These are phyloP conservation scores for Sycophila texana DNA, from an alignment of 2,888 invertebrate species.

Conservation along the genomic window DNA sequence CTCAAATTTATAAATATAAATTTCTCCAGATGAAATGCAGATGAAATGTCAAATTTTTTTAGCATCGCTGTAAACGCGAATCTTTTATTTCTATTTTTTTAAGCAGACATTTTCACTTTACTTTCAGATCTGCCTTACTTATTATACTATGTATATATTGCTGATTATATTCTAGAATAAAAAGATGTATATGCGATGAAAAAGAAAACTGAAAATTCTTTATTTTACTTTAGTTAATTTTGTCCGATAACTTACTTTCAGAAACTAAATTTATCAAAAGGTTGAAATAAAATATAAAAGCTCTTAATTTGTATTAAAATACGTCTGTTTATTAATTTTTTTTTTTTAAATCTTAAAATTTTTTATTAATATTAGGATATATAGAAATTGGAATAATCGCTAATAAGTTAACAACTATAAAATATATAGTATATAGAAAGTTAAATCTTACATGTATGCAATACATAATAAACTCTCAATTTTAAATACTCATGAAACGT, in stretches of 20 bases:
- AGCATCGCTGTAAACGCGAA: slow-evolving; percentile 14
- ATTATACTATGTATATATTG: slow-evolving; percentile 66
- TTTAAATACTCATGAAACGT: no score
- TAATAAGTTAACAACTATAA: no score
- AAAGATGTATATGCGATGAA: slow-evolving; percentile 56
- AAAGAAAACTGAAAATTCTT: neutral
- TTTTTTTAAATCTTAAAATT: slow-evolving; percentile 15
- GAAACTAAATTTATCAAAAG: neutral
- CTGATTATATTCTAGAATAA: slow-evolving; percentile 63
- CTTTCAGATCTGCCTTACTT: slow-evolving; percentile 60
- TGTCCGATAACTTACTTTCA: neutral
- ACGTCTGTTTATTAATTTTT: slow-evolving; percentile 28
- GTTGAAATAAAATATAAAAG: no score
- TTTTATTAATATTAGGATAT: neutral
- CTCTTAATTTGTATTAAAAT: slow-evolving; percentile 15
- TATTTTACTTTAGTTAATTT: neutral
- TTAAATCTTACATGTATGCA: no score
- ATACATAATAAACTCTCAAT: no score
- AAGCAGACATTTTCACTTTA: slow-evolving; percentile 60
- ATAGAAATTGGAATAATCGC: no score
- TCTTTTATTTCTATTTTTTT: slow-evolving; percentile 47
- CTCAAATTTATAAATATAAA: slow-evolving; percentile 28
- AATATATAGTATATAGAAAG: no score
- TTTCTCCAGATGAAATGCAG: slow-evolving; percentile 24
- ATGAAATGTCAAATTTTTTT: slow-evolving; percentile 30